A percentile compares a stretch with the other conserved stretches of the same genome.
Evolutionary conservation across 2,113 vertebrate genomes (phyloP).

Genomic region (Meles meles): DNA sequence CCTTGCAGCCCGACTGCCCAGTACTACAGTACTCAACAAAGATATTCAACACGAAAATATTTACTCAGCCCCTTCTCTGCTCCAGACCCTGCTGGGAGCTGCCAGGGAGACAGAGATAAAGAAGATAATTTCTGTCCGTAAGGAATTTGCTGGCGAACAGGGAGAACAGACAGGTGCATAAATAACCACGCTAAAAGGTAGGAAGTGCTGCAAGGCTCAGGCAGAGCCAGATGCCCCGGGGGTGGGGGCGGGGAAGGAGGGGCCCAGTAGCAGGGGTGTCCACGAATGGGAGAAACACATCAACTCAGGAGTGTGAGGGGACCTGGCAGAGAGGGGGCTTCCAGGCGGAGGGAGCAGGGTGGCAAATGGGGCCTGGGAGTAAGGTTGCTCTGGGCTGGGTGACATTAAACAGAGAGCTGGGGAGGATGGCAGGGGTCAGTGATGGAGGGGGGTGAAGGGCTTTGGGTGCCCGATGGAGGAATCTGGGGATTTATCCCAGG

Average conservation of each 20-base stretch:
- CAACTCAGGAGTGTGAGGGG: neutral
- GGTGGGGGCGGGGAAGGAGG: neutral
- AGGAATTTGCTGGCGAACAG: conserved; percentile 57
- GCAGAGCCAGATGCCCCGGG: neutral
- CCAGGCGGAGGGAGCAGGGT: neutral
- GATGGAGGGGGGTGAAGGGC: neutral
- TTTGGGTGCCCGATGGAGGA: neutral
- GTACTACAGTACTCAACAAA: neutral
- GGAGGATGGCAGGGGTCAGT: neutral
- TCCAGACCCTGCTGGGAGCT: conserved; percentile 55
- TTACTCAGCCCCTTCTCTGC: conserved; percentile 43
- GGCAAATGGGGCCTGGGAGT: too few relatives aligned
- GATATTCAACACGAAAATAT: conserved; percentile 41
- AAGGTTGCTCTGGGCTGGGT: neutral
- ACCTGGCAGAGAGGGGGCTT: neutral
- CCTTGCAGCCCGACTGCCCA: neutral
- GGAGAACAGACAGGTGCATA: conserved; percentile 55
- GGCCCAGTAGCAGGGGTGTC: fast-evolving
- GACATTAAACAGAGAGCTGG: neutral
- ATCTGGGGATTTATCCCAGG: neutral
- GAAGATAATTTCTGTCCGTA: conserved; percentile 51
- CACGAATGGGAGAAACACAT: neutral
- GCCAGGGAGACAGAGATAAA: conserved; percentile 51
- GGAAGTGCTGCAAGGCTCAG: neutral
- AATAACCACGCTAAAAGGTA: conserved; percentile 56